phyloP scores from a whole-genome alignment of 2,797 vertebrate species.

The Oreonectes daqikongensis region DNA sequence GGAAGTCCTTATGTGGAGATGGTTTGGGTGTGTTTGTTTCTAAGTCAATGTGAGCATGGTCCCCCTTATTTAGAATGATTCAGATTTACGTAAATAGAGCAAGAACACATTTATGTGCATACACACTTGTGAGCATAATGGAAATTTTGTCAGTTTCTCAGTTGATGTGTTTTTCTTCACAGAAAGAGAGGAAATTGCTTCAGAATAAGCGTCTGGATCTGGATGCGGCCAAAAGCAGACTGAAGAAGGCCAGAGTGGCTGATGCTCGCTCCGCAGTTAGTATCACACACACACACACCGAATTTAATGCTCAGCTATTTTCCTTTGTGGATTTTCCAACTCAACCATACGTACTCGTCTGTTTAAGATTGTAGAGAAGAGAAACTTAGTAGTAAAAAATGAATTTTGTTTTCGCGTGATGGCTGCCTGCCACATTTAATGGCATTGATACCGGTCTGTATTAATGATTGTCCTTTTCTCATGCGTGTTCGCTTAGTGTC shows the following conservation, averaged over 20 bases:
- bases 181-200: constrained; percentile 91
- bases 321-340: neutral
- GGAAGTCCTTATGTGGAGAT: neutral
- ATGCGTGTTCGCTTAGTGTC: neutral
- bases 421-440: neutral
- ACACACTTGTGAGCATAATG: neutral
- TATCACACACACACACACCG: constrained; percentile 55
- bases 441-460: neutral
- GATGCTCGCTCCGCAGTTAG: constrained; percentile 90
- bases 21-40: neutral
- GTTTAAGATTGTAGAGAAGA: neutral
- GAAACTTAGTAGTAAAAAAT: neutral
- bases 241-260: constrained; percentile 90
- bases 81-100: neutral
- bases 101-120: neutral
- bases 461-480: neutral
- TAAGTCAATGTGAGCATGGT: neutral
- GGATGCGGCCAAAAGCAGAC: constrained; percentile 90
- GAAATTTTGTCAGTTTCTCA: neutral
- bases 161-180: constrained; percentile 27
- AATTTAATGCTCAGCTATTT: constrained; percentile 4
- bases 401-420: neutral
- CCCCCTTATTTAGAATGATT: neutral
- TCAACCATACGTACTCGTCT: constrained; percentile 3
- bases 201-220: constrained; percentile 95